phyloP scores from a whole-genome alignment of 2,888 invertebrate species.

The Ophonus ardosiacus region DNA sequence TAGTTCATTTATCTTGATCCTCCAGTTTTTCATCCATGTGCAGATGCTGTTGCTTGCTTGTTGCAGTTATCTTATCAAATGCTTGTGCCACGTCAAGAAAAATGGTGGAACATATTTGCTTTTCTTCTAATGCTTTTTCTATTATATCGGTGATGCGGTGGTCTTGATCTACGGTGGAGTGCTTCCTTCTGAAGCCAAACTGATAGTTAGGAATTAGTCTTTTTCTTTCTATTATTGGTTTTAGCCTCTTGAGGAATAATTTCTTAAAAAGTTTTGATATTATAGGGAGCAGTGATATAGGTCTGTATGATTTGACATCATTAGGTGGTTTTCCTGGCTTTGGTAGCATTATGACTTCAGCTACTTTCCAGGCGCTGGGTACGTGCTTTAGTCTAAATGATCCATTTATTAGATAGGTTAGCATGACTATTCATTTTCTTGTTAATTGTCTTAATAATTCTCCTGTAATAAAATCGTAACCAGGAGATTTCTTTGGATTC shows the following conservation, averaged over 20 bases:
- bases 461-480: slow-evolving; percentile 67
- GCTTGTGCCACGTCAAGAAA: too few species aligned
- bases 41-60: not conserved
- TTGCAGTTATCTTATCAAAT: too few species aligned
- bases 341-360: slow-evolving; percentile 66
- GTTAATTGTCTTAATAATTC: slow-evolving; percentile 66
- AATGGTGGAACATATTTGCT: too few species aligned
- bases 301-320: slow-evolving; percentile 64
- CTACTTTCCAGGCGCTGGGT: slow-evolving; percentile 59
- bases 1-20: too few species aligned
- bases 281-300: slow-evolving; percentile 66
- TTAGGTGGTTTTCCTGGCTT: slow-evolving; percentile 65
- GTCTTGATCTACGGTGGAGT: slow-evolving; percentile 4
- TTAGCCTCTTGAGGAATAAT: too few species aligned
- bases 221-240: not conserved
- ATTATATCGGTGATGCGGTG: too few species aligned
- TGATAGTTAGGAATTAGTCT: not conserved
- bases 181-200: slow-evolving; percentile 6
- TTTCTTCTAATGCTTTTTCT: not conserved
- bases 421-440: slow-evolving; percentile 20
- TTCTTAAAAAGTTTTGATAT: slow-evolving; percentile 65
- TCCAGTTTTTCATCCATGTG: too few species aligned
- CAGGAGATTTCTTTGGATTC: slow-evolving; percentile 66
- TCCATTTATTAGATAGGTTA: slow-evolving; percentile 3
- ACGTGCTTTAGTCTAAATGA: slow-evolving; percentile 21